Percentiles rank a stretch among this genome's conserved stretches.
phyloP scores from a whole-genome alignment of 1,140 invertebrate genomes.

The Dendrolimus kikuchii region DNA sequence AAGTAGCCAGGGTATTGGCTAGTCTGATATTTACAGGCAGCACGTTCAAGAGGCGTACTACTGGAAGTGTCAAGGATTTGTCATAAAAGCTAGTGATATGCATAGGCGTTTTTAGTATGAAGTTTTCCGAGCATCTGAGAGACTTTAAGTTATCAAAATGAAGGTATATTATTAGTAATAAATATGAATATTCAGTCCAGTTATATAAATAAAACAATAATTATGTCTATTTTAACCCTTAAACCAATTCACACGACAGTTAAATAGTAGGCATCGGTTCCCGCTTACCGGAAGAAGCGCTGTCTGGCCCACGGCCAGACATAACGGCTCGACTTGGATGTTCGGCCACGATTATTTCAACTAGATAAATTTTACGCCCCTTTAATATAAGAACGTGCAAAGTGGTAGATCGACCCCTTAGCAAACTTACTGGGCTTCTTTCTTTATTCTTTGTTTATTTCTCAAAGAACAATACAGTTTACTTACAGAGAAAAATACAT shows the following conservation, averaged over 20 bases:
- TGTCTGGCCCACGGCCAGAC: conserved; percentile 27
- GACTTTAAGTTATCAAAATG: too few species aligned
- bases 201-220: conserved; percentile 4
- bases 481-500: too few species aligned
- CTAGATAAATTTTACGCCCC: conserved; percentile 38
- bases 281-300: conserved; percentile 16
- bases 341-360: conserved; percentile 33
- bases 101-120: too few species aligned
- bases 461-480: too few species aligned
- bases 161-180: too few species aligned
- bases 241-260: conserved; percentile 16
- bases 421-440: conserved; percentile 3
- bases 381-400: conserved; percentile 35
- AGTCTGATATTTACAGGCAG: too few species aligned
- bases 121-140: too few species aligned
- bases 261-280: conserved; percentile 18
- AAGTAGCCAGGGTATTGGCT: too few species aligned
- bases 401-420: conserved; percentile 9
- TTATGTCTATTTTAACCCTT: conserved; percentile 1
- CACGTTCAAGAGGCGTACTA: too few species aligned
- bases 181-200: not conserved
- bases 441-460: conserved; percentile 1
- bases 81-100: too few species aligned
- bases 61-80: too few species aligned
- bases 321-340: conserved; percentile 24